These are phyloP conservation scores for Glossophaga mutica DNA, from an alignment of 2,797 vertebrate species.

Conservation along the genomic window DNA sequence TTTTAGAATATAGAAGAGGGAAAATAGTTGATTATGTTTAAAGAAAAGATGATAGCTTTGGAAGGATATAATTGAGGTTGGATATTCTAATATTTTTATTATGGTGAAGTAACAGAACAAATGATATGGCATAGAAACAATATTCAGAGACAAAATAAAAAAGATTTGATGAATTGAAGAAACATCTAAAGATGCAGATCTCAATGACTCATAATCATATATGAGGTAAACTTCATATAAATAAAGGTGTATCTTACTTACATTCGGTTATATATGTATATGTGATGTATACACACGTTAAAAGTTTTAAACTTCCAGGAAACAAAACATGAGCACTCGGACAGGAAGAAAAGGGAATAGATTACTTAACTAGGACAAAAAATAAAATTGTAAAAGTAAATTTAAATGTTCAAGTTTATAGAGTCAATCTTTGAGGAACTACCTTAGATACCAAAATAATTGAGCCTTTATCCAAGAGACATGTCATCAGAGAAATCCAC, in stretches of 20 bases:
- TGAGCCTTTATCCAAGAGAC: neutral
- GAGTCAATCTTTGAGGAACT: neutral
- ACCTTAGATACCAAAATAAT: neutral
- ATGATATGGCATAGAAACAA: neutral
- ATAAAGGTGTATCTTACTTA: neutral
- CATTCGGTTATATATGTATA: neutral
- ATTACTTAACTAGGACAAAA: neutral
- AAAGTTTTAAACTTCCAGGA: neutral
- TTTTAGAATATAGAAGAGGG: neutral
- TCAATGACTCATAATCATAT: neutral
- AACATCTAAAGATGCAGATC: neutral
- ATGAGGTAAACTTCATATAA: neutral
- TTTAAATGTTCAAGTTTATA: neutral
- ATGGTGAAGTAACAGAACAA: neutral
- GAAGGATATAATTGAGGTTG: neutral
- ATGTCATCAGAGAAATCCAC: neutral
- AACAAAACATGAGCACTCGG: neutral
- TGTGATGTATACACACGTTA: neutral
- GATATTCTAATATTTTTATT: neutral
- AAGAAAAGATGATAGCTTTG: neutral
- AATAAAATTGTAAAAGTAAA: neutral
- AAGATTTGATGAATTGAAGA: neutral
- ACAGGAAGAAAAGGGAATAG: neutral
- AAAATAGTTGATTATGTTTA: neutral
- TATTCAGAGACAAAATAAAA: neutral